These are phyloP conservation scores for Caenorhabditis drosophilae DNA, from an alignment of 2,888 invertebrate species.

Conservation along the genomic window DNA sequence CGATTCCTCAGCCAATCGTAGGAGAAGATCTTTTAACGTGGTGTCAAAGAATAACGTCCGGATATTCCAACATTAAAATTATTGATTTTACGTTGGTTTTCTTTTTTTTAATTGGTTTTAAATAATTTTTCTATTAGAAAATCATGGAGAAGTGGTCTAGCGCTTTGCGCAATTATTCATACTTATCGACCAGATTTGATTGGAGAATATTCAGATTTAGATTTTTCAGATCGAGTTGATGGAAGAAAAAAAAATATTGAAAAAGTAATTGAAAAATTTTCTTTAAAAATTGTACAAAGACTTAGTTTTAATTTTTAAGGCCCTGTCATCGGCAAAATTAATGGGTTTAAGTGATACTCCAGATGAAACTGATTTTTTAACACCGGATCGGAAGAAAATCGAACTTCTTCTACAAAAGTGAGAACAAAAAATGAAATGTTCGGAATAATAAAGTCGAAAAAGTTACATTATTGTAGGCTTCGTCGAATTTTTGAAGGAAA, in stretches of 20 bases:
- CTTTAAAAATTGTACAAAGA: no score
- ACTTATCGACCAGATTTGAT: slow-evolving; percentile 57
- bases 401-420: slow-evolving; percentile 33
- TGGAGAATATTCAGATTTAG: slow-evolving; percentile 50
- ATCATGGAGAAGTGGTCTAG: slow-evolving; percentile 62
- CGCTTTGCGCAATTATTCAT: slow-evolving; percentile 65
- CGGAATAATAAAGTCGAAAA: no score
- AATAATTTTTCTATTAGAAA: slow-evolving; percentile 42
- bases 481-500: slow-evolving; percentile 42
- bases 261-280: no score
- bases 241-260: slow-evolving; percentile 53
- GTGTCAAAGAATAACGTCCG: slow-evolving; percentile 57
- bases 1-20: slow-evolving; percentile 38
- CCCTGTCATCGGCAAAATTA: slow-evolving; percentile 21
- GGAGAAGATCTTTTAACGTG: slow-evolving; percentile 54
- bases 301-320: no score
- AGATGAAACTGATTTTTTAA: slow-evolving; percentile 44
- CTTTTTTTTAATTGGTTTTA: neutral
- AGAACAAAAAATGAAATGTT: no score
- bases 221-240: slow-evolving; percentile 52
- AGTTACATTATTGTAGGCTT: slow-evolving; percentile 27
- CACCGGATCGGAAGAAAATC: slow-evolving; percentile 42
- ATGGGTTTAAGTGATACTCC: slow-evolving; percentile 48
- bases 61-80: slow-evolving; percentile 53
- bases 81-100: slow-evolving; percentile 54